Evolutionary conservation across 2,113 vertebrate species (phyloP).

Genomic region (Tympanuchus pallidicinctus): DNA sequence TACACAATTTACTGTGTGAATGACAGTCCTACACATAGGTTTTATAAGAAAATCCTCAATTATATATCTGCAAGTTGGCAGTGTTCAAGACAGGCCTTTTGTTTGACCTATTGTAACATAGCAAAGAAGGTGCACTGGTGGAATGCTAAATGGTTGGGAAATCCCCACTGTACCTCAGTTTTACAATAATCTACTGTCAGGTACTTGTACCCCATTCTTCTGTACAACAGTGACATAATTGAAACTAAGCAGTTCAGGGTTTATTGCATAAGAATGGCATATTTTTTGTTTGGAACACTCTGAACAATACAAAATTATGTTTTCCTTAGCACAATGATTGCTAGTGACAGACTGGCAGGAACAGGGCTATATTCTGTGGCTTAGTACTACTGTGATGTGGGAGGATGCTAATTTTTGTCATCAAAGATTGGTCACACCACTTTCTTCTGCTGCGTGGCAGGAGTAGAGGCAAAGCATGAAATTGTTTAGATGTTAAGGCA

Average conservation of each 20-base stretch:
- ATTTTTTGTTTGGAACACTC: slow-evolving; percentile 1
- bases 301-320: neutral
- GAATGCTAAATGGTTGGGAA: neutral
- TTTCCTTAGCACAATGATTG: neutral
- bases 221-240: neutral
- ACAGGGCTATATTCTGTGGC: neutral
- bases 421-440: neutral
- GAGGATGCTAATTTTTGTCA: neutral
- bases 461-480: neutral
- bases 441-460: neutral
- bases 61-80: neutral
- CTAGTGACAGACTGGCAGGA: neutral
- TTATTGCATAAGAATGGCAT: neutral
- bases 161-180: neutral
- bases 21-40: neutral
- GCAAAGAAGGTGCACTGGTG: neutral
- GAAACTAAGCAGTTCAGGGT: neutral
- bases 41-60: neutral
- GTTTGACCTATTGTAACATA: neutral
- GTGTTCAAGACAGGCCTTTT: neutral
- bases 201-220: neutral
- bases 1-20: neutral
- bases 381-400: neutral
- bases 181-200: neutral
- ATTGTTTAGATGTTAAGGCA: neutral